phyloP scores from a whole-genome alignment of 2,888 invertebrate species.

The Notodromas monacha region DNA sequence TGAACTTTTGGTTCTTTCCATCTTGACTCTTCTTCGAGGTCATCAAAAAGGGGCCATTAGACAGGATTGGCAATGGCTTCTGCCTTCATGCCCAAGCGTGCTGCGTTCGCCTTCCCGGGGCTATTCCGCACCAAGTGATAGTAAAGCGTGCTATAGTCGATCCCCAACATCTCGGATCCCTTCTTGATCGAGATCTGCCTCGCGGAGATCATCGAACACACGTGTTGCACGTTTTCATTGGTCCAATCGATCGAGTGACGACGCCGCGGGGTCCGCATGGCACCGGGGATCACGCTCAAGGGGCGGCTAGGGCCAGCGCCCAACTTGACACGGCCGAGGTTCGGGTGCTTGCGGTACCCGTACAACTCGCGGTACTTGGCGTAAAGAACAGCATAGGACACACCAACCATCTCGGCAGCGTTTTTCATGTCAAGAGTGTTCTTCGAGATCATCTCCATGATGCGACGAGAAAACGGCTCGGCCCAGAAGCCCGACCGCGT shows the following conservation, averaged over 20 bases:
- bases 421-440: slow-evolving; percentile 63
- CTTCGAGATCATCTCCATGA: slow-evolving; percentile 30
- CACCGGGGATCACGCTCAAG: no score
- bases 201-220: not conserved
- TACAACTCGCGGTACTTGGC: slow-evolving; percentile 61
- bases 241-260: not conserved
- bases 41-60: no score
- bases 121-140: no score
- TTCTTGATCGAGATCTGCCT: not conserved
- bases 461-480: slow-evolving; percentile 51
- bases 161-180: not conserved
- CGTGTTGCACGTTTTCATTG: not conserved
- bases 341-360: slow-evolving; percentile 17
- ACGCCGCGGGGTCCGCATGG: not conserved
- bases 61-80: no score
- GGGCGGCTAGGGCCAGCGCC: no score
- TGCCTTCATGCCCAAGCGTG: no score
- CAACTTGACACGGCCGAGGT: no score
- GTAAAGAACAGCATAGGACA: slow-evolving; percentile 62
- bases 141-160: not conserved
- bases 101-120: no score
- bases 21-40: no score
- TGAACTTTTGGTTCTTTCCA: no score
- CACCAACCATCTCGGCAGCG: slow-evolving; percentile 55
- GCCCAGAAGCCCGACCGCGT: slow-evolving; percentile 71